phyloP scores from a whole-genome alignment of 2,797 vertebrate species.

The Pristis pectinata region DNA sequence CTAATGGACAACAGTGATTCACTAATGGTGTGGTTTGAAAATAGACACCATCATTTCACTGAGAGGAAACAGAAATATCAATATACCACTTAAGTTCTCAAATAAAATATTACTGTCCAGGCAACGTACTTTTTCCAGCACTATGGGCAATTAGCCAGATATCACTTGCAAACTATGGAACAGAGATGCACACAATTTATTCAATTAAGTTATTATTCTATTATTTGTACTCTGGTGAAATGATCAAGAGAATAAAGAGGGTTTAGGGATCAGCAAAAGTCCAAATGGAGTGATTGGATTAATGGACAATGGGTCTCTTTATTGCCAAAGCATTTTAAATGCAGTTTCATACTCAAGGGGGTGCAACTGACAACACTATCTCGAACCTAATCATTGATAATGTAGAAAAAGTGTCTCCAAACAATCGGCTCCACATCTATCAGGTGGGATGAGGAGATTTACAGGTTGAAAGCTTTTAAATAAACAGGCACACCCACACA shows the following conservation, averaged over 20 bases:
- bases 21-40: not conserved
- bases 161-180: not conserved
- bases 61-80: not conserved
- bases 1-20: not conserved
- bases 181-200: not conserved
- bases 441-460: not conserved
- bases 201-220: not conserved
- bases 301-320: not conserved
- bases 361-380: not conserved
- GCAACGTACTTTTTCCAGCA: not conserved
- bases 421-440: not conserved
- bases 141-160: not conserved
- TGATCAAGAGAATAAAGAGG: not conserved
- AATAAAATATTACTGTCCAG: not conserved
- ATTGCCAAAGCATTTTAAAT: not conserved
- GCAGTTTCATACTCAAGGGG: not conserved
- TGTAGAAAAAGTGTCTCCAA: not conserved
- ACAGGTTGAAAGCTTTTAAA: not conserved
- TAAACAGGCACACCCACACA: not conserved
- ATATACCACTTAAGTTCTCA: not conserved
- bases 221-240: not conserved
- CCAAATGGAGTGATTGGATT: not conserved
- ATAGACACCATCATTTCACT: not conserved
- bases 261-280: not conserved
- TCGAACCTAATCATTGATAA: not conserved